Percentiles rank a stretch among this genome's conserved stretches.
phyloP scores from a whole-genome alignment of 2,888 invertebrate species.

The Sminthurides aquaticus region DNA sequence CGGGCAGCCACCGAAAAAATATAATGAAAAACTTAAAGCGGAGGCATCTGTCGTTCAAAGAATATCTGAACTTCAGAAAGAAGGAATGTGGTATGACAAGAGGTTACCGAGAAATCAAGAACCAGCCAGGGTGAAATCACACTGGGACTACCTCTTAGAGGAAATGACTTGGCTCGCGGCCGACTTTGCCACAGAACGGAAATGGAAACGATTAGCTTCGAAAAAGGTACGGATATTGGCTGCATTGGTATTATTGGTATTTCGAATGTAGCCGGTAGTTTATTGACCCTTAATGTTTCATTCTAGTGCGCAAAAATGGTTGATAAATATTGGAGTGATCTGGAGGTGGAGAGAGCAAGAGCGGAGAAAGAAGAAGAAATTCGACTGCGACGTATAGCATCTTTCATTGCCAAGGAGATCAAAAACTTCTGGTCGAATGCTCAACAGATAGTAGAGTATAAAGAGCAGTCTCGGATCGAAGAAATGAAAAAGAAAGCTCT shows the following conservation, averaged over 20 bases:
- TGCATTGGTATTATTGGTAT: background rate
- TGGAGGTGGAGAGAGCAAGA: slow-evolving; percentile 57
- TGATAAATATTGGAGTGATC: slow-evolving; percentile 65
- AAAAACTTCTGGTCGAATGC: slow-evolving; percentile 93
- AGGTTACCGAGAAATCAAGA: slow-evolving; percentile 32
- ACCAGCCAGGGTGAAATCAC: slow-evolving; percentile 60
- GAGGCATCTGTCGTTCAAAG: slow-evolving; percentile 91
- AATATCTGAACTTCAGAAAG: slow-evolving; percentile 82
- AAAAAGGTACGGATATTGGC: slow-evolving; percentile 55
- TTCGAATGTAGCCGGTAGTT: background rate
- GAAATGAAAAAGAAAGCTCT: slow-evolving; percentile 89
- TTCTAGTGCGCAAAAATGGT: slow-evolving; percentile 75
- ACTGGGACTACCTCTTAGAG: slow-evolving; percentile 97
- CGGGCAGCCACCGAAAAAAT: slow-evolving; percentile 27
- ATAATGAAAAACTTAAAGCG: slow-evolving; percentile 44
- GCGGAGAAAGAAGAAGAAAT: slow-evolving; percentile 88
- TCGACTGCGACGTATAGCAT: slow-evolving; percentile 75
- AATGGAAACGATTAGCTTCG: slow-evolving; percentile 94
- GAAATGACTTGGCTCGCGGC: slow-evolving; percentile 98
- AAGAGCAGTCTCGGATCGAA: slow-evolving; percentile 83
- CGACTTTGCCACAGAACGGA: slow-evolving; percentile 94
- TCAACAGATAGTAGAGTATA: slow-evolving; percentile 92
- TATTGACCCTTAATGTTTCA: slow-evolving; percentile 1
- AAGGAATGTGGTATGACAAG: slow-evolving; percentile 85
- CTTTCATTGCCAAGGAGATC: slow-evolving; percentile 85